phyloP scores from a whole-genome alignment of 1,140 invertebrate species.

The Cotesia chilonis region DNA sequence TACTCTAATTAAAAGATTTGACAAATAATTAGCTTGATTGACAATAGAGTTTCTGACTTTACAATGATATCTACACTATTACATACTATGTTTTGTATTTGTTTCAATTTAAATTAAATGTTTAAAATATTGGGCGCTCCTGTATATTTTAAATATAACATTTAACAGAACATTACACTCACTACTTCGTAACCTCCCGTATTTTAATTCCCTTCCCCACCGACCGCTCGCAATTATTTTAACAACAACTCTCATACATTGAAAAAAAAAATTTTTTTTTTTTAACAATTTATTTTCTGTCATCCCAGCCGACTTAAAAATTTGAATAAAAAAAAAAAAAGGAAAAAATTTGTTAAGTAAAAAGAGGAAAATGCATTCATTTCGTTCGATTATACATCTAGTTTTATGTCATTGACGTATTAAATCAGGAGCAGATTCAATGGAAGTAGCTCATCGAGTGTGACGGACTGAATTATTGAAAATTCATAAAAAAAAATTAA shows the following conservation, averaged over 20 bases:
- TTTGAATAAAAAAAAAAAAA: background rate
- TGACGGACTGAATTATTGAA: constrained; percentile 7
- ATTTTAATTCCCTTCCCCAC: background rate
- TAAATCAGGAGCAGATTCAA: background rate
- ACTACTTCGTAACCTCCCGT: constrained; percentile 12
- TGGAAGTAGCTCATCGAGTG: constrained; percentile 2
- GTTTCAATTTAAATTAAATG: no score
- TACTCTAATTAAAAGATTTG: constrained; percentile 20
- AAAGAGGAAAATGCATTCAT: no score
- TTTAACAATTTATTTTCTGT: constrained; percentile 21
- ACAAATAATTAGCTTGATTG: constrained; percentile 31
- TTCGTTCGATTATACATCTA: no score
- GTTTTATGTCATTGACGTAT: no score
- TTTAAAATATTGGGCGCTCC: constrained; percentile 14
- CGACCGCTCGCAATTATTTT: constrained; percentile 20
- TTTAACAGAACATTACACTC: background rate
- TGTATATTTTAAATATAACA: background rate
- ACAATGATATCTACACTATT: no score
- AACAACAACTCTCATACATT: no score
- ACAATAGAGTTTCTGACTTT: constrained; percentile 3
- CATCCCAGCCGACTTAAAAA: constrained; percentile 8
- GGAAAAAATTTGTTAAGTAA: no score
- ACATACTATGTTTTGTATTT: no score
- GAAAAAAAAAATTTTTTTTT: background rate
- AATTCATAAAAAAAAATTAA: background rate